These are phyloP conservation scores for Solea solea DNA, from an alignment of 2,113 vertebrate species.

Conservation along the genomic window DNA sequence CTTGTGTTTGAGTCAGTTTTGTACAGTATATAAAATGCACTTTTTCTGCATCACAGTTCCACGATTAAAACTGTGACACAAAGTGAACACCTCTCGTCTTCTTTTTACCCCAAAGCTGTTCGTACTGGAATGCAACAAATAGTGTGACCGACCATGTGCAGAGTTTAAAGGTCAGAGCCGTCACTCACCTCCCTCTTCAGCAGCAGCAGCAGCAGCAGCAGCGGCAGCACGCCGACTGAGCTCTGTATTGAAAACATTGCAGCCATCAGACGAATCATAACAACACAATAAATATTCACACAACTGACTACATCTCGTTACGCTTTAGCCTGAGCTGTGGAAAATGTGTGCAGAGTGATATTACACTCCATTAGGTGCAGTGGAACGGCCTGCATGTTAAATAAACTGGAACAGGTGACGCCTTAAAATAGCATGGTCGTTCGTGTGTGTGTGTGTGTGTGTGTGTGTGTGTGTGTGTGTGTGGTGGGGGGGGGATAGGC, in stretches of 20 bases:
- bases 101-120: too few species aligned
- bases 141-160: too few species aligned
- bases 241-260: not conserved
- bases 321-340: conserved; percentile 29
- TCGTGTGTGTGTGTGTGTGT: conserved; percentile 25
- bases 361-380: conserved; percentile 22
- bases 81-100: too few species aligned
- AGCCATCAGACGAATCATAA: conserved; percentile 14
- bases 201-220: too few species aligned
- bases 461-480: conserved; percentile 26
- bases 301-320: not conserved
- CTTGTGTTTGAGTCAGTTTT: too few species aligned
- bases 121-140: too few species aligned
- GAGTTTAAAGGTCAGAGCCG: too few species aligned
- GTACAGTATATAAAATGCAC: too few species aligned
- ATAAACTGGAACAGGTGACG: conserved; percentile 59
- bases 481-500: not conserved
- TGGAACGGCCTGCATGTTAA: conserved; percentile 30
- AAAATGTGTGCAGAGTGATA: conserved; percentile 17
- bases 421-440: conserved; percentile 52
- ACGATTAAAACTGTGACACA: too few species aligned
- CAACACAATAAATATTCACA: conserved; percentile 45
- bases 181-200: too few species aligned
- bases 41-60: too few species aligned
- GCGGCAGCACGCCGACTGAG: not conserved